Evolutionary conservation across 2,113 vertebrate genomes (phyloP).

Genomic region (Ctenodactylus gundi): DNA sequence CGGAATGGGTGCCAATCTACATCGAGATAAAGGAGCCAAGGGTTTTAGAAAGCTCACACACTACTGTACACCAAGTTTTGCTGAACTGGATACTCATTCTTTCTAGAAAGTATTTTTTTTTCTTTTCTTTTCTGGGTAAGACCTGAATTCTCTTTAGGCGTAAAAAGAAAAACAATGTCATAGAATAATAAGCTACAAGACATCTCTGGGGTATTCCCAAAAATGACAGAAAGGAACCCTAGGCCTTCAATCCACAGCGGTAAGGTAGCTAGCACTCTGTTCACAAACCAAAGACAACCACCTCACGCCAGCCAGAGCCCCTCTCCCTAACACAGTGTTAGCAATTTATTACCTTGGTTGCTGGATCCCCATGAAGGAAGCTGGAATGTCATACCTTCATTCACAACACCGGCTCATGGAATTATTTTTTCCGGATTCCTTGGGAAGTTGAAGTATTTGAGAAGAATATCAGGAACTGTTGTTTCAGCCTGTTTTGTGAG

Average conservation of each 20-base stretch:
- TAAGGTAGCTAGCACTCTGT: constrained; percentile 57
- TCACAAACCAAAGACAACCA: constrained; percentile 73
- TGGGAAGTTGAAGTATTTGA: constrained; percentile 88
- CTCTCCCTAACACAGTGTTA: constrained; percentile 33
- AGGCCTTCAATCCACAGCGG: constrained; percentile 4
- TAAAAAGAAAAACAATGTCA: neutral
- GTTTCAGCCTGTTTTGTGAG: constrained; percentile 85
- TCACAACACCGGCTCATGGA: constrained; percentile 84
- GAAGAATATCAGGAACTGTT: constrained; percentile 91
- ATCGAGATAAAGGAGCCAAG: neutral
- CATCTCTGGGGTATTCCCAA: neutral
- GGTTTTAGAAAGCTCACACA: neutral
- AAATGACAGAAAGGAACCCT: constrained; percentile 54
- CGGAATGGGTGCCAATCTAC: neutral
- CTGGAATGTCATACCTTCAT: constrained; percentile 84
- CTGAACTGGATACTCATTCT: neutral
- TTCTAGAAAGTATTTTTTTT: neutral
- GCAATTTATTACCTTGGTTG: constrained; percentile 77
- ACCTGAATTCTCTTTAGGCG: constrained; percentile 11
- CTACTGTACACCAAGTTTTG: neutral
- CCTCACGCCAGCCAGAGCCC: constrained; percentile 54
- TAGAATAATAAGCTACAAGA: neutral
- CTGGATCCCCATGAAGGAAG: constrained; percentile 79
- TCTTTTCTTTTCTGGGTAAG: too few relatives aligned
- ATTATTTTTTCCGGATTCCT: constrained; percentile 92